A percentile compares a stretch with the other conserved stretches of the same genome.
These are phyloP conservation scores for Matsumyia berberina DNA, from an alignment of 2,888 invertebrate genomes.

Conservation along the genomic window DNA sequence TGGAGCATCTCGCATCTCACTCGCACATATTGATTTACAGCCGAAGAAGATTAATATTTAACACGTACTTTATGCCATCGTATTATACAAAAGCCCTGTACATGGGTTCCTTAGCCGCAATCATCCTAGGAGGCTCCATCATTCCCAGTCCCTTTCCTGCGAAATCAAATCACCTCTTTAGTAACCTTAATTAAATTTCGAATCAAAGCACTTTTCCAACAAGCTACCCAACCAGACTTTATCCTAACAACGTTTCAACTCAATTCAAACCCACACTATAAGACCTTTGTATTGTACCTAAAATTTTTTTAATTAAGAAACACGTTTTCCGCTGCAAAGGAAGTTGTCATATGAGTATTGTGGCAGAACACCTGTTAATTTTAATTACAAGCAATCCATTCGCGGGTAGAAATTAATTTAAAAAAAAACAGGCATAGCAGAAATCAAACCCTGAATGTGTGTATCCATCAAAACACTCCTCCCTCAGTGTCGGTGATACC, in stretches of 20 bases:
- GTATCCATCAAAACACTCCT: slow-evolving; percentile 18
- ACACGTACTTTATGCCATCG: background rate
- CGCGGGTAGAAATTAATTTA: slow-evolving; percentile 62
- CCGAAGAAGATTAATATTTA: too few relatives aligned
- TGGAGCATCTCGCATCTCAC: too few relatives aligned
- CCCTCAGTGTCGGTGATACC: slow-evolving; percentile 24
- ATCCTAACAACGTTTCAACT: slow-evolving; percentile 6
- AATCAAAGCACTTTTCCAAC: slow-evolving; percentile 13
- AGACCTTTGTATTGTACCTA: slow-evolving; percentile 37
- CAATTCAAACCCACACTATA: slow-evolving; percentile 26
- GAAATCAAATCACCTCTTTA: slow-evolving; percentile 15
- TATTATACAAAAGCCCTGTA: background rate
- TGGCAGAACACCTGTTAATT: slow-evolving; percentile 62
- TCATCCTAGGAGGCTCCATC: background rate
- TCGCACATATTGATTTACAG: too few relatives aligned
- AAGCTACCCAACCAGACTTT: background rate
- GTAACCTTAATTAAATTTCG: slow-evolving; percentile 50
- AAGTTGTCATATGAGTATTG: slow-evolving; percentile 48
- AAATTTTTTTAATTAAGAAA: slow-evolving; percentile 61
- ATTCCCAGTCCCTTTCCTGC: background rate
- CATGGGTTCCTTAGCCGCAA: slow-evolving; percentile 16
- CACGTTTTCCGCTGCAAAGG: slow-evolving; percentile 44
- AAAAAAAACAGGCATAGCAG: slow-evolving; percentile 35
- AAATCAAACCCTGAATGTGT: slow-evolving; percentile 55
- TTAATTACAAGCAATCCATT: slow-evolving; percentile 64